Conservation (phyloP, 2,113 vertebrate species). For the Cricetomys ansorgei region DNA sequence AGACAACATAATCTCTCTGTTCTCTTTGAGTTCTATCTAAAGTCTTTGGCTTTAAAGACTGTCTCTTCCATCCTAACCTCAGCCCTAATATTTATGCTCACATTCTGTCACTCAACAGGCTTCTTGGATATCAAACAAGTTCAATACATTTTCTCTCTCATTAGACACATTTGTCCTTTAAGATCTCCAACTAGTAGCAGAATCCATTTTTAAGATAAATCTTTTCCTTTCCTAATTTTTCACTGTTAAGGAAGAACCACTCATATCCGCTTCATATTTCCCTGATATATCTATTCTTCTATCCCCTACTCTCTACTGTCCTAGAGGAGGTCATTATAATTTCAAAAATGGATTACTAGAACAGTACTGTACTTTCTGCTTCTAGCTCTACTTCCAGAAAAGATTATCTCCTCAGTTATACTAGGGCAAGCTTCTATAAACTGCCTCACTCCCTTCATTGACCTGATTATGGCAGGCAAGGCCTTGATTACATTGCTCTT, state of each 20-base stretch:
- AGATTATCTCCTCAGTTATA: neutral
- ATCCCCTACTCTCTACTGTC: neutral
- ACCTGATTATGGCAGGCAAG: neutral
- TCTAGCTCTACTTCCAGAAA: neutral
- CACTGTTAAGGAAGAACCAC: neutral
- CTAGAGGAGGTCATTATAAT: neutral
- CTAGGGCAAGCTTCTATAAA: neutral
- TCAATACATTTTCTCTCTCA: neutral
- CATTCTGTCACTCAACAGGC: neutral
- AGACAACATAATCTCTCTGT: neutral
- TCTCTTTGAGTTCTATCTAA: neutral
- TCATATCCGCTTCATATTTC: neutral
- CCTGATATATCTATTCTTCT: neutral
- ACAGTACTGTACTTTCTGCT: neutral
- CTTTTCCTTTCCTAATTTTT: neutral
- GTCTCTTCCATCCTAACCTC: neutral
- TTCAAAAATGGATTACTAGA: neutral
- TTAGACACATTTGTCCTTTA: neutral
- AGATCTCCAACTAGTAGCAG: neutral
- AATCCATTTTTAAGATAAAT: neutral
- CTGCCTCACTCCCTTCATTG: neutral
- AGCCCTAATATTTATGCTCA: neutral
- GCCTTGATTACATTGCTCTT: neutral
- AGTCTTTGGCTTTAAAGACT: neutral
- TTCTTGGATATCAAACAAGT: neutral